Percentiles rank a stretch among this genome's conserved stretches.
Evolutionary conservation across 2,113 vertebrate species (phyloP).

Genomic region (Telmatochromis sp.): DNA sequence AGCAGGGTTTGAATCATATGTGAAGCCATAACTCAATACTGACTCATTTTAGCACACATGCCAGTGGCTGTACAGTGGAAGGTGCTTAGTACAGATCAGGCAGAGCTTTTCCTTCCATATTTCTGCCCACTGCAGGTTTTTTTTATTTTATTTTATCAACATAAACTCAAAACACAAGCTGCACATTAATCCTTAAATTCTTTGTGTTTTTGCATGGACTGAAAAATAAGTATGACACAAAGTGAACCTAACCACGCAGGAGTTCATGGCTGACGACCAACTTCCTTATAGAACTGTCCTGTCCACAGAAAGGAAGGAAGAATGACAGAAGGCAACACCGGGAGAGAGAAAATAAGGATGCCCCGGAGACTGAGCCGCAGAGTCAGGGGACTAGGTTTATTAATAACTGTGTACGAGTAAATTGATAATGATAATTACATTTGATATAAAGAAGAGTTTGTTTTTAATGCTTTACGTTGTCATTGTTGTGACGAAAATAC

Average conservation of each 20-base stretch:
- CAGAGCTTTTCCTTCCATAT: background rate
- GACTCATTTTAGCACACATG: background rate
- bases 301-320: background rate
- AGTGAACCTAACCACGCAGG: background rate
- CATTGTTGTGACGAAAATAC: background rate
- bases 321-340: constrained; percentile 1
- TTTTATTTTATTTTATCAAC: background rate
- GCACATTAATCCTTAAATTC: background rate
- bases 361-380: constrained; percentile 7
- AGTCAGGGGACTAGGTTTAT: constrained; percentile 5
- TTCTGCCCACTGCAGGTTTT: background rate
- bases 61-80: background rate
- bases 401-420: background rate
- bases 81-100: background rate
- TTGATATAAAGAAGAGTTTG: background rate
- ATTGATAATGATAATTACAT: background rate
- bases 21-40: background rate
- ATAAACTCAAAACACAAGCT: background rate
- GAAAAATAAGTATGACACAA: background rate
- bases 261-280: background rate
- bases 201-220: background rate
- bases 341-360: background rate
- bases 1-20: background rate
- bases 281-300: constrained; percentile 22
- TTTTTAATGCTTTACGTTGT: background rate